These are phyloP conservation scores for Scomber japonicus DNA, from an alignment of 2,113 vertebrate genomes.

Conservation along the genomic window DNA sequence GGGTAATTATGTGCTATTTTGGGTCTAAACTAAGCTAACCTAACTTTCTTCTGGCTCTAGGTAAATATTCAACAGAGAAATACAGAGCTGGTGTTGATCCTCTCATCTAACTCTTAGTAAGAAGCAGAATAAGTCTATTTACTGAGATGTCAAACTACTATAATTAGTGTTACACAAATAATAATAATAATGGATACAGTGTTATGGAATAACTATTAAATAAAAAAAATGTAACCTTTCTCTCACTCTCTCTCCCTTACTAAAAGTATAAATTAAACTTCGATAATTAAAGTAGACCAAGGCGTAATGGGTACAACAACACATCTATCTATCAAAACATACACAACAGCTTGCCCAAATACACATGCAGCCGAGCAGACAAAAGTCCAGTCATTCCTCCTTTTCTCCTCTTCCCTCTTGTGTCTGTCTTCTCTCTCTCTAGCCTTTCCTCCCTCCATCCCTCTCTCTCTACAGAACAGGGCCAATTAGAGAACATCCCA, in stretches of 20 bases:
- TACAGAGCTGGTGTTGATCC: too few species aligned
- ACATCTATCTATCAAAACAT: slow-evolving; percentile 1
- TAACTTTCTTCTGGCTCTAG: too few species aligned
- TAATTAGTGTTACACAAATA: background rate
- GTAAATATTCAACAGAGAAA: too few species aligned
- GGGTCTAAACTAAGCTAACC: too few species aligned
- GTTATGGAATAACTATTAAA: too few species aligned
- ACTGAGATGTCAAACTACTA: background rate
- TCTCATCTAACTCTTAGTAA: background rate
- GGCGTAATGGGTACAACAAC: slow-evolving; percentile 18
- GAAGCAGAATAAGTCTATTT: background rate
- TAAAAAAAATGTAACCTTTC: too few species aligned
- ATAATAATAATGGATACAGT: background rate
- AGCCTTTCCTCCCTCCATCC: slow-evolving; percentile 18
- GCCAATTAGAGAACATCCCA: slow-evolving; percentile 85
- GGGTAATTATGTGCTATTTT: background rate
- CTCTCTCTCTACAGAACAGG: slow-evolving; percentile 61
- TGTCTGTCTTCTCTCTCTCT: slow-evolving; percentile 29
- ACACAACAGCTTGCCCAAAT: slow-evolving; percentile 35
- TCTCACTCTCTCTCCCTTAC: too few species aligned
- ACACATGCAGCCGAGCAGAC: slow-evolving; percentile 40
- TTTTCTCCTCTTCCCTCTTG: slow-evolving; percentile 30
- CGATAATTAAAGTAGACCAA: background rate
- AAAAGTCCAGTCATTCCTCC: slow-evolving; percentile 59
- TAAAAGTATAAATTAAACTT: background rate